These are phyloP conservation scores for Lycopodina hypogea DNA, from an alignment of 37 sponge, comb jelly and placozoan species.

Conservation along the genomic window DNA sequence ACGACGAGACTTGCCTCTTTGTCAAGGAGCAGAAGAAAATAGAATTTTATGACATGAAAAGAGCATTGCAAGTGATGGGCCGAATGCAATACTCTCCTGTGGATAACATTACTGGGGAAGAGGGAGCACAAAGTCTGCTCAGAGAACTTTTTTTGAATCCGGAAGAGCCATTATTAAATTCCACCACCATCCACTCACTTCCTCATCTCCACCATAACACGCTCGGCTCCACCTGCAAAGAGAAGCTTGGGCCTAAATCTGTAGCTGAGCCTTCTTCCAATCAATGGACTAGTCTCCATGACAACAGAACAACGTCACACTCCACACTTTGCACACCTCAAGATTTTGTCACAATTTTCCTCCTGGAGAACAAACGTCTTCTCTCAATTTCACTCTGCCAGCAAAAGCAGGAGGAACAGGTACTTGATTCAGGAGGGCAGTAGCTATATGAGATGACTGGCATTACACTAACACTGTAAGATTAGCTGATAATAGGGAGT, in stretches of 20 bases:
- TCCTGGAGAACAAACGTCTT: slow-evolving; percentile 23
- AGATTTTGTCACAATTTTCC: slow-evolving; percentile 34
- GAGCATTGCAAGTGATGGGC: slow-evolving; percentile 36
- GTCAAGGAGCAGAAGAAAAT: slow-evolving; percentile 28
- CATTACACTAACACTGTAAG: background rate
- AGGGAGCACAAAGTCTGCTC: background rate
- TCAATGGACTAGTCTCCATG: background rate
- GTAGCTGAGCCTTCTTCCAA: slow-evolving; percentile 1
- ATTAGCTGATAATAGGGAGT: background rate
- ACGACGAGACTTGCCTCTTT: slow-evolving; percentile 33
- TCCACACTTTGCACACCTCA: background rate
- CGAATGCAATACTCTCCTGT: slow-evolving; percentile 10
- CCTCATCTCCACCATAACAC: background rate
- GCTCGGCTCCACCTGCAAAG: background rate
- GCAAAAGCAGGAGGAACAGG: slow-evolving; percentile 10
- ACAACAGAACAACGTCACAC: background rate
- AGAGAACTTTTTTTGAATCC: background rate
- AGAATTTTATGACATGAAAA: slow-evolving; percentile 41
- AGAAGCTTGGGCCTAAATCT: background rate
- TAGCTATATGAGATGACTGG: background rate
- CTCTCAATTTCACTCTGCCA: slow-evolving; percentile 10
- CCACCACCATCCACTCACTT: background rate
- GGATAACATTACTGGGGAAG: background rate
- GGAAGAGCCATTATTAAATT: background rate
- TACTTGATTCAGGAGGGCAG: background rate